Evolutionary conservation across 2,113 vertebrate species (phyloP).

Genomic region (Romanogobio albipinnatus): DNA sequence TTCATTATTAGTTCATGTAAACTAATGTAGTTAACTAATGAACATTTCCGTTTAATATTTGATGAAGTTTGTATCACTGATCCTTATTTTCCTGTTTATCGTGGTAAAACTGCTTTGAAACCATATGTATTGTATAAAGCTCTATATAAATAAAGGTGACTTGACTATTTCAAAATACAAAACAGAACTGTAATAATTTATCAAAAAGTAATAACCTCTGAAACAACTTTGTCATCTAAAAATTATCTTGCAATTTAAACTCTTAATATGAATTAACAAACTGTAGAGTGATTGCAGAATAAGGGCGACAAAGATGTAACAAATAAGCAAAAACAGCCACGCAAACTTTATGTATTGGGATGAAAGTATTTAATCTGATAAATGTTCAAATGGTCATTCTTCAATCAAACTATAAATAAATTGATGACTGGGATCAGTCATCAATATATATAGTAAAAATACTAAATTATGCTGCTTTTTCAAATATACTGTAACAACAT

Average conservation of each 20-base stretch:
- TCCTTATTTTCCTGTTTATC: too few relatives aligned
- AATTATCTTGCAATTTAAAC: not conserved
- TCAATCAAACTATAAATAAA: not conserved
- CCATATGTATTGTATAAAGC: too few relatives aligned
- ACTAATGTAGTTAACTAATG: too few relatives aligned
- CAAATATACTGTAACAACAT: not conserved
- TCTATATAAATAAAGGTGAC: too few relatives aligned
- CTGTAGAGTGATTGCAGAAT: not conserved
- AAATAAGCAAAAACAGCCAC: not conserved
- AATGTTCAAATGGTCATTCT: not conserved
- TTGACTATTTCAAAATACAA: too few relatives aligned
- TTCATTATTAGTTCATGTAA: too few relatives aligned
- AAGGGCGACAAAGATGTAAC: not conserved
- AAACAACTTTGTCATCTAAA: not conserved
- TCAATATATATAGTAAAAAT: too few relatives aligned
- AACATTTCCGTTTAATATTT: too few relatives aligned
- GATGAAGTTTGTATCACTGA: too few relatives aligned
- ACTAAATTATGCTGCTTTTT: not conserved
- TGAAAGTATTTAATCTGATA: not conserved
- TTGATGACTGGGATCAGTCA: too few relatives aligned
- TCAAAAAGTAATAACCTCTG: not conserved
- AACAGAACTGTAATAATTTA: too few relatives aligned
- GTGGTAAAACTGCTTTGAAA: too few relatives aligned
- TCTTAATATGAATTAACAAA: not conserved
- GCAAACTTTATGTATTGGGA: not conserved